Base-by-base conservation (phyloP, 2,797 vertebrate genomes). In the Cygnus olor region DNA sequence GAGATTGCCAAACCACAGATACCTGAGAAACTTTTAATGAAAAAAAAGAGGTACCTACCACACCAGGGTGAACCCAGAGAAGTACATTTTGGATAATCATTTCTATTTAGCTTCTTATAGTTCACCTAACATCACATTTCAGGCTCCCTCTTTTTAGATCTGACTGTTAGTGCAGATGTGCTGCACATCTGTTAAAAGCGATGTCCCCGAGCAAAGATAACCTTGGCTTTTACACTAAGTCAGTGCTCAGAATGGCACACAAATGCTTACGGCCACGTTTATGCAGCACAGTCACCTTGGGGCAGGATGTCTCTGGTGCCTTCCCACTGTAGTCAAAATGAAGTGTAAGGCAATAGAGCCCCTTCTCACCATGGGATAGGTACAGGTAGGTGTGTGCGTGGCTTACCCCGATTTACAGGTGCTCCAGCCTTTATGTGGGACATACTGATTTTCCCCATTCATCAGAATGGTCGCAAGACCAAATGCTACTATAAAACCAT, bases 151-250 rank as follows among this genome's bases (percentile, higher is more conserved):
- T 40, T 63, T 92, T 76, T 8, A 70, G 19, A 70, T 47, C 18
- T 91, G 82, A 61, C 58, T 88, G 61, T 58, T 89, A 77, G 70
- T 63, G n/a, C 63, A 93, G 82, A 85, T 80, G 72, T 81, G 34
- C 34, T 44, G 32, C 77, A 86, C 63, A 88, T 40, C 42, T 91
- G 38, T 53, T 84, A 53, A 76, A 84, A 88, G 60, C 42, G 32
- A 84, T 51, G 34, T 57, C 47, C 44, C 10, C 0, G 1, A 53
- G 70, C 66, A 81, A 93, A 94, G 30, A 20, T 76, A 92, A 91
- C 58, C 74, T 86, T 56, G 28, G 1, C 47, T 95, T 85, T 72
- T 58, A 79, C 88, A 81, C 34, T 27, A 68, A 78, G n/a, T 17
- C 68, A 66, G 53, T 49, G 42, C 68, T 92, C 63, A 77, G 44